Evolutionary conservation across 2,888 invertebrate species (phyloP), one percentile per base, ranked within the genome.

Genomic region (Exephanes ischioxanthus): DNA sequence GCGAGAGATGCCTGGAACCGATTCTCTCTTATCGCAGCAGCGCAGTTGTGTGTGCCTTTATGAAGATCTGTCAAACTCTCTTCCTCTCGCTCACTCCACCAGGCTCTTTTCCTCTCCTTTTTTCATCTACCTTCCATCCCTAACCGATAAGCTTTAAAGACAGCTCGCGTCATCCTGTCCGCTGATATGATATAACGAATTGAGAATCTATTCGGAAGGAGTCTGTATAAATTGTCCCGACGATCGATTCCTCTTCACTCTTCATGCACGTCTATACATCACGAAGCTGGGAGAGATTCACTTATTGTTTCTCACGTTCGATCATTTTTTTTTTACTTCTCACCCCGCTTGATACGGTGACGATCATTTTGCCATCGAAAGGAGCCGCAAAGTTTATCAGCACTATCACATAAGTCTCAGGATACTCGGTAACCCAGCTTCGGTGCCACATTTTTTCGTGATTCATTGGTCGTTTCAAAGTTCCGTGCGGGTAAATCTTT

Each of bases 31-130:
- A 94, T 94, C 94, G 90, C 90, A 89, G 89, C 91, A 91, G 92
- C 92, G 92, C 94, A 94, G 92, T 94, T 94, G 94, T 93, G 92
- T 93, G 92, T 93, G 93, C 93, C 92, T 94, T 93, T 93, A 93
- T 93, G 94, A 94, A 94, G 94, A 94, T 94, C 94, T 94, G 93
- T 94, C 94, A 92, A 93, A 92, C 72, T 80, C 77, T 75, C 81
- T 48, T 61, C 53, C 81, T 79, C 80, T 58, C 79, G 22, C 48
- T 41, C 51, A 22, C 51, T 66, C 63, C 30, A 16, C 33, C 45
- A 14, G 22, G 41, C 14, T 53, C 53, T 58, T 45, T 33, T 70
- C 33, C 26, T 55, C 77, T 67, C 73, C 26, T 83, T 82, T 83
- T 67, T 78, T 75, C 82, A 72, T 53, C 72, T 55, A 19, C 19